Base-by-base conservation (phyloP, 1,140 invertebrate genomes). In the Diabrotica virgifera region DNA sequence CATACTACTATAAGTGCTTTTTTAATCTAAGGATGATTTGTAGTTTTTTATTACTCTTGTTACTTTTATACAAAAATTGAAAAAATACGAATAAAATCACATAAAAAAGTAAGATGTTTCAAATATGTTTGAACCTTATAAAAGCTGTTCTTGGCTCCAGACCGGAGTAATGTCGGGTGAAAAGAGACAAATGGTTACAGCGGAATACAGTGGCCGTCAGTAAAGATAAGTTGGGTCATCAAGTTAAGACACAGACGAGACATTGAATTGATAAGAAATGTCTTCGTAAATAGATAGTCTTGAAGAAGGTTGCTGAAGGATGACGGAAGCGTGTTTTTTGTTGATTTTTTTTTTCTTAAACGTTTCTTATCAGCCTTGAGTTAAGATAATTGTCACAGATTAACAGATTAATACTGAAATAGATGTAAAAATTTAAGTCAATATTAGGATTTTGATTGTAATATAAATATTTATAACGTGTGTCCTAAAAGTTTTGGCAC, bases 171-270 rank as follows among this genome's bases (percentile, higher is more conserved):
- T 6, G n/a, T 46, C 5, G 8, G n/a, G 55, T 24, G 55, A 57
- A 57, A 57, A 57, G 55, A 57, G 55, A 57, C 55, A 57, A 57
- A 57, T 57, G 55, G 36, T 57, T 57, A 57, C 24, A 57, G 55
- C 36, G 55, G 36, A 57, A 36, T 57, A 37, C 55, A 57, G 55
- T 57, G 24, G 24, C 55, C 55, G 55, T 57, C 55, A 7, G 55
- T 36, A 36, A 36, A 57, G 55, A 57, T 57, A 57, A 57, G 55
- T 57, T 36, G 55, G 36, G 55, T 57, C 55, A 57, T 57, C 55
- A 57, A 57, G 55, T 57, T 57, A 46, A 37, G 55, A 57, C 55
- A 57, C 55, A 57, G 37, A 57, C 55, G 55, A 57, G 55, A 57
- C 55, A 57, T 36, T 57, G 55, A 57, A 57, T 57, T 37, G 55